Evolutionary conservation across 2,888 invertebrate genomes (phyloP).

Genomic region (Acanthoscelides obtectus): DNA sequence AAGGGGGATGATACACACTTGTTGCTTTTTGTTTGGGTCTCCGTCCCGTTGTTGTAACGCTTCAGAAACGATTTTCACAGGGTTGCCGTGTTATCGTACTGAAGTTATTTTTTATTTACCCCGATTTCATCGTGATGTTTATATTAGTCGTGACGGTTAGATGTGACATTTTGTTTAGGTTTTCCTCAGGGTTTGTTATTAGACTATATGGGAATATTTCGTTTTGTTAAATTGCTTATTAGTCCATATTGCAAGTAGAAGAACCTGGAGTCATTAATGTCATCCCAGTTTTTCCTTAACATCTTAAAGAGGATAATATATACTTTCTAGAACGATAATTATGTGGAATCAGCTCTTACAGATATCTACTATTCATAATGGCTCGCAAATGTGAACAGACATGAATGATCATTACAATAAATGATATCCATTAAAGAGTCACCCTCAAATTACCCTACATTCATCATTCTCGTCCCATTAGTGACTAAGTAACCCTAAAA

Average conservation of each 20-base stretch:
- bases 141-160: background rate
- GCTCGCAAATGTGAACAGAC: background rate
- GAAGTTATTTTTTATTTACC: background rate
- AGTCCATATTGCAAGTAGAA: too few species aligned
- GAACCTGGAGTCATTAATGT: too few species aligned
- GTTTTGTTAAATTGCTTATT: too few species aligned
- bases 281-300: too few species aligned
- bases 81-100: conserved; percentile 8
- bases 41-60: conserved; percentile 13
- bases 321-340: background rate
- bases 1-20: background rate
- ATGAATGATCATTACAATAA: background rate
- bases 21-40: background rate
- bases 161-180: too few species aligned
- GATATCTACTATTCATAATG: background rate
- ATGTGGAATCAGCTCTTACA: background rate
- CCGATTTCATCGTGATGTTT: background rate
- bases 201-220: too few species aligned
- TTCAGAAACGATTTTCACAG: conserved; percentile 13
- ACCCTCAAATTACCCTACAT: too few species aligned
- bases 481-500: background rate
- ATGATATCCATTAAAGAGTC: too few species aligned
- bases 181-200: too few species aligned
- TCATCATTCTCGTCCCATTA: background rate
- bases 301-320: too few species aligned